These are phyloP conservation scores for Eptesicus fuscus DNA, from an alignment of 2,113 vertebrate genomes.

Conservation along the genomic window DNA sequence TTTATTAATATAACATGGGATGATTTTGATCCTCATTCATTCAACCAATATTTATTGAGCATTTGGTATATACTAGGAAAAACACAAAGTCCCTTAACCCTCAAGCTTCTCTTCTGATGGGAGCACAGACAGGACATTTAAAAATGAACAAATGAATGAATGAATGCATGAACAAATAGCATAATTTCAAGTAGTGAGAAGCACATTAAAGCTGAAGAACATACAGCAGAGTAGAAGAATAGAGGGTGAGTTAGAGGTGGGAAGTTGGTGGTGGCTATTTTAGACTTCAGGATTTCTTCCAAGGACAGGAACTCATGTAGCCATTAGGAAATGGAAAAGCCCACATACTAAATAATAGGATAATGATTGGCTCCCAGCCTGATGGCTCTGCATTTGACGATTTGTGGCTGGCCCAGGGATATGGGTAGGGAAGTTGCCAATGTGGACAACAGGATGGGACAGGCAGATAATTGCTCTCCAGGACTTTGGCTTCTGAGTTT, in stretches of 20 bases:
- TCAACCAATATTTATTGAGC: background rate
- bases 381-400: background rate
- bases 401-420: background rate
- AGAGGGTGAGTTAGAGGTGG: background rate
- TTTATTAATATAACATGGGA: background rate
- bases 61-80: background rate
- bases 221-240: background rate
- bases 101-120: background rate
- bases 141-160: background rate
- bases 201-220: background rate
- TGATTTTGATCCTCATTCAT: background rate
- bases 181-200: background rate
- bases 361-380: background rate
- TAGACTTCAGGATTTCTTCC: conserved; percentile 62
- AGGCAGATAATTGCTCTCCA: background rate
- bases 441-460: background rate
- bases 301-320: conserved; percentile 39
- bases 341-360: conserved; percentile 61
- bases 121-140: background rate
- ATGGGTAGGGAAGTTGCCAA: background rate
- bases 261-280: background rate
- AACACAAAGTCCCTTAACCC: background rate
- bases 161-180: background rate
- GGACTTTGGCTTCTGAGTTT: background rate
- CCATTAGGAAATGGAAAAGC: conserved; percentile 56